Percentiles rank a stretch among this genome's conserved stretches.
Evolutionary conservation across 2,113 vertebrate species (phyloP).

Genomic region (Pomatostomus ruficeps): DNA sequence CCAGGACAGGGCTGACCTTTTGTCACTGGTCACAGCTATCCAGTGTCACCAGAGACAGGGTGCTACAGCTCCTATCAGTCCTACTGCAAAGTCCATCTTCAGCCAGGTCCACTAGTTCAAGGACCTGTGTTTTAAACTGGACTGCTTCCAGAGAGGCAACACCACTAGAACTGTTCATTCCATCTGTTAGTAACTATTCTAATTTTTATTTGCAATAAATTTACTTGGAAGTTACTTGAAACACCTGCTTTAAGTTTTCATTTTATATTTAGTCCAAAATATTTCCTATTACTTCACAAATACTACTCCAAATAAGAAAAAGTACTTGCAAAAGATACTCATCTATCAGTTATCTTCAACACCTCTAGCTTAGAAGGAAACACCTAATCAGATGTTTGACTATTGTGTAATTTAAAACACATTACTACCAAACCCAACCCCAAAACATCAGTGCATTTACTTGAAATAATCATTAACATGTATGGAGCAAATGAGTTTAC

Average conservation of each 20-base stretch:
- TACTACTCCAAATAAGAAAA: conserved; percentile 27
- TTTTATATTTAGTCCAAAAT: conserved; percentile 5
- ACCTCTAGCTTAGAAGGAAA: conserved; percentile 14
- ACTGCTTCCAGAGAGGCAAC: not conserved
- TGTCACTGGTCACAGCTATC: not conserved
- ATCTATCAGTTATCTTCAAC: not conserved
- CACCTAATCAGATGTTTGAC: not conserved
- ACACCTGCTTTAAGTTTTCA: not conserved
- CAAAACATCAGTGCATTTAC: conserved; percentile 24
- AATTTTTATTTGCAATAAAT: not conserved
- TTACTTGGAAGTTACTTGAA: not conserved
- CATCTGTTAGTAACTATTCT: conserved; percentile 25
- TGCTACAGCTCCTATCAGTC: not conserved
- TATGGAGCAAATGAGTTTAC: not conserved
- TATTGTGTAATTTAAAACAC: not conserved
- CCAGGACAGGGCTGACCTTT: not conserved
- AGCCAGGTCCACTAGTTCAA: not conserved
- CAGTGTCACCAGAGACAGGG: not conserved
- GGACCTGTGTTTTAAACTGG: not conserved
- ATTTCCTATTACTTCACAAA: conserved; percentile 30
- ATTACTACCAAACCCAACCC: not conserved
- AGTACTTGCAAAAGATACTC: not conserved
- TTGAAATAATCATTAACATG: not conserved
- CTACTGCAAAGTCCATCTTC: conserved; percentile 7
- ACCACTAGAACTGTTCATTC: not conserved